Evolutionary conservation across 2,888 invertebrate genomes (phyloP).

Genomic region (Himalopsyche kuldschensis): DNA sequence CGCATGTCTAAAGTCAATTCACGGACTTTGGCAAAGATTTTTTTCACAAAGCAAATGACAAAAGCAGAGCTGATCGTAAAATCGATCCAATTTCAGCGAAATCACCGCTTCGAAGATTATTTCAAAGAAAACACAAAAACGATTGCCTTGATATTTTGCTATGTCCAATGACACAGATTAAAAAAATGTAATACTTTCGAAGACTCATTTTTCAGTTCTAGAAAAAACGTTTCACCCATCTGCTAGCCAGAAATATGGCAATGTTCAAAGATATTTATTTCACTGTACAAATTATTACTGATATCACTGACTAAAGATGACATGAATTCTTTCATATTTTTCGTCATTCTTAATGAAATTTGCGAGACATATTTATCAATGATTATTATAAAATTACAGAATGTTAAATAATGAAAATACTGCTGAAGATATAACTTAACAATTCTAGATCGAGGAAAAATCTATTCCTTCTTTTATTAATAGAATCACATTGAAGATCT

Average conservation of each 20-base stretch:
- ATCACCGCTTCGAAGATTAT: not conserved
- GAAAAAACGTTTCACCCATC: not conserved
- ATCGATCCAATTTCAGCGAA: not conserved
- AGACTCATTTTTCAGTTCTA: not conserved
- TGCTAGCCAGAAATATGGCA: not conserved
- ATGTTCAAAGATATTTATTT: too few relatives aligned
- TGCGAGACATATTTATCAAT: too few relatives aligned
- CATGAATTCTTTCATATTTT: too few relatives aligned
- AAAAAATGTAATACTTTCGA: not conserved
- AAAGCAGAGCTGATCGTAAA: not conserved
- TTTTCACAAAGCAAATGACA: not conserved
- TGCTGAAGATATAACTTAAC: too few relatives aligned
- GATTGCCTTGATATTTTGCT: not conserved
- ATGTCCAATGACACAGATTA: not conserved
- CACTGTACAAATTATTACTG: too few relatives aligned
- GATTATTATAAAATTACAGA: too few relatives aligned
- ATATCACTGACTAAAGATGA: too few relatives aligned
- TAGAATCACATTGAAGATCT: too few relatives aligned
- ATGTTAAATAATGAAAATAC: too few relatives aligned
- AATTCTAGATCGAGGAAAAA: too few relatives aligned
- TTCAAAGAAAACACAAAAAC: not conserved
- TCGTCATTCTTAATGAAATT: too few relatives aligned
- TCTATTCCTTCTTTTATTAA: too few relatives aligned
- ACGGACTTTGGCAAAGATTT: not conserved
- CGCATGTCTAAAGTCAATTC: not conserved